Conservation (phyloP, 2,888 invertebrate species). For the Furcula furcula region DNA sequence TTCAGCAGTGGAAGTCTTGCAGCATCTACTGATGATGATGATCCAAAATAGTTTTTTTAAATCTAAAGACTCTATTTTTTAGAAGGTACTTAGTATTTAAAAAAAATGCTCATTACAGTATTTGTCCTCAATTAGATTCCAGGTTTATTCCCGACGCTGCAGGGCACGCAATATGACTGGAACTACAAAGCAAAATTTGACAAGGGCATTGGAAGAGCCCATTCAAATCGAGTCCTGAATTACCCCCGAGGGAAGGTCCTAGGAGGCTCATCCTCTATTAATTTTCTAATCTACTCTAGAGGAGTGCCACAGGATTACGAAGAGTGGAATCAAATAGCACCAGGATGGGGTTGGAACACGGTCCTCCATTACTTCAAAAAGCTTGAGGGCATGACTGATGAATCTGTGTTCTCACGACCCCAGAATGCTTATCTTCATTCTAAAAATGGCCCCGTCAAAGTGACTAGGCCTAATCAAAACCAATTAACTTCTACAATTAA, state of each 20-base stretch:
- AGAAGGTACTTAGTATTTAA: no score
- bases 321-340: conserved; percentile 40
- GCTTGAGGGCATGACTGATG: conserved; percentile 50
- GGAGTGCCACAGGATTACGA: conserved; percentile 51
- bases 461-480: conserved; percentile 41
- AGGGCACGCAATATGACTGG: conserved; percentile 47
- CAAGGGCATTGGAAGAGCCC: conserved; percentile 36
- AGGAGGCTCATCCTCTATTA: conserved; percentile 49
- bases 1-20: no score
- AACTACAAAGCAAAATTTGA: conserved; percentile 37
- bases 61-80: no score
- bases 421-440: conserved; percentile 43
- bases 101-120: no score
- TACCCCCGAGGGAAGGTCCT: conserved; percentile 50
- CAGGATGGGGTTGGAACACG: conserved; percentile 52
- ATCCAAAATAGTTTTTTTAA: no score
- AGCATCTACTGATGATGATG: no score
- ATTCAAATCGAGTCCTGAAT: conserved; percentile 24
- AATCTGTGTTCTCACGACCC: conserved; percentile 32
- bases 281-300: conserved; percentile 48
- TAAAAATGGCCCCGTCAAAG: conserved; percentile 43
- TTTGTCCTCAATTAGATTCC: no score
- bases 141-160: conserved; percentile 40
- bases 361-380: conserved; percentile 51
- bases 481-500: conserved; percentile 33